A percentile compares a stretch with the other conserved stretches of the same genome.
Conservation (phyloP, 2,888 invertebrate genomes). For the Euzetes globulus region DNA sequence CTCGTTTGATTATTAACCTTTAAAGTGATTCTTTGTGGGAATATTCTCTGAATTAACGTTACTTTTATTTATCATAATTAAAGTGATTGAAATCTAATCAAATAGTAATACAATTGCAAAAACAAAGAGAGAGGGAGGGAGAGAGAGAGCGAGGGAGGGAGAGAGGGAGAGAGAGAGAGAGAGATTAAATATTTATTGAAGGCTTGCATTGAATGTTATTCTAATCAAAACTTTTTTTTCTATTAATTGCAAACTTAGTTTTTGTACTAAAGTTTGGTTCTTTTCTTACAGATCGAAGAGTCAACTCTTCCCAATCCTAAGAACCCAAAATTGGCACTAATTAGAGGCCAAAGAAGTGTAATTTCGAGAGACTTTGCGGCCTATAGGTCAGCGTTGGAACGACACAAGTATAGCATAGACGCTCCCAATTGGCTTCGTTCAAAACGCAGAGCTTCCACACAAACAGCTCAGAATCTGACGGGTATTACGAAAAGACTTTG, state of each 20-base stretch:
- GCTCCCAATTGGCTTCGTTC: conserved; percentile 39
- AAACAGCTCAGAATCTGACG: conserved; percentile 18
- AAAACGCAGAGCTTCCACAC: conserved; percentile 7
- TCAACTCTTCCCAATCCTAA: conserved; percentile 34
- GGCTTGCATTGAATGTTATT: neutral
- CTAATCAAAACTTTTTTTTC: neutral
- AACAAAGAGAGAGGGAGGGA: no score
- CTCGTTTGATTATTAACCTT: neutral
- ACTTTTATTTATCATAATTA: conserved; percentile 13
- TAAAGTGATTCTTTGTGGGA: neutral
- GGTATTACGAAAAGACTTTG: no score
- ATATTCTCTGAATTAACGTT: neutral
- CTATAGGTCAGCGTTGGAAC: conserved; percentile 39
- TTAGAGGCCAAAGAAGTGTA: conserved; percentile 41
- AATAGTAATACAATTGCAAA: neutral
- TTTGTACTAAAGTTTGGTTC: neutral
- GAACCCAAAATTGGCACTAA: conserved; percentile 37
- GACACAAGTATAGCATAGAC: conserved; percentile 39
- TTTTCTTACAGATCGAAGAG: conserved; percentile 37
- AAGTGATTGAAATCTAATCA: neutral
- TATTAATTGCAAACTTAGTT: neutral
- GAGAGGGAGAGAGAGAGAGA: no score
- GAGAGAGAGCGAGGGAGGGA: neutral
- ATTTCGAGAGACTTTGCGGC: conserved; percentile 41
- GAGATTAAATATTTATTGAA: neutral